Conservation (phyloP, 2,113 vertebrate genomes). For the Raphicerus campestris region DNA sequence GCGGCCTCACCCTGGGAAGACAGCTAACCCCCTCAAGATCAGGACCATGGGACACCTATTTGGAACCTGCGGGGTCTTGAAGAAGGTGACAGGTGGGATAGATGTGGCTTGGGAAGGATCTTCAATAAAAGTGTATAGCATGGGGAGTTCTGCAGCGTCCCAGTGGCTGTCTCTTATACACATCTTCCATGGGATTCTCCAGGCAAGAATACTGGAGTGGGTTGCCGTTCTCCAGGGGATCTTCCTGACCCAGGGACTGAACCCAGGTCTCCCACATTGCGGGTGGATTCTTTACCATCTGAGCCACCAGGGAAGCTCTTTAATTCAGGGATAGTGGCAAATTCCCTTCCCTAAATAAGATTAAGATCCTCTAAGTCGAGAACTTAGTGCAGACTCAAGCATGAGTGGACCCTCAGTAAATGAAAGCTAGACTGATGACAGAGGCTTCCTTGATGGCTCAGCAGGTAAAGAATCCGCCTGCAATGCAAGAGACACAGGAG, state of each 20-base stretch:
- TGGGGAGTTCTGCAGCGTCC: not conserved
- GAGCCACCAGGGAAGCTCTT: not conserved
- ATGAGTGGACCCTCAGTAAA: not conserved
- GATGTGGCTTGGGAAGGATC: not conserved
- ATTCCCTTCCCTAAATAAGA: not conserved
- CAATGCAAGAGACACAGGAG: not conserved
- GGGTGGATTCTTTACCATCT: not conserved
- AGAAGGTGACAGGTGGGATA: not conserved
- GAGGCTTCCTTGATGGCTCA: not conserved
- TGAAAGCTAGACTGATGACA: too few species aligned
- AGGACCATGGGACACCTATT: not conserved
- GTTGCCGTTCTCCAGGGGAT: not conserved
- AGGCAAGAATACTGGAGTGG: not conserved
- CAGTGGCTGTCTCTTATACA: too few species aligned
- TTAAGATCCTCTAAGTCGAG: not conserved
- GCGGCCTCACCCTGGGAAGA: not conserved
- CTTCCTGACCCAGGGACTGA: not conserved
- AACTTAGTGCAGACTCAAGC: not conserved
- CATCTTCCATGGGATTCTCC: not conserved
- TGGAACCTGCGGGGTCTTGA: not conserved
- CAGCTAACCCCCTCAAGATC: not conserved
- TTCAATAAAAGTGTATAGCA: not conserved
- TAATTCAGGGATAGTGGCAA: not conserved
- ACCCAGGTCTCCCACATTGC: fast-evolving
- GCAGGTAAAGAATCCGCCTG: not conserved